Evolutionary conservation across 2,797 vertebrate species (phyloP), one percentile per base, ranked within the genome.

Genomic region (Borostomias antarcticus): DNA sequence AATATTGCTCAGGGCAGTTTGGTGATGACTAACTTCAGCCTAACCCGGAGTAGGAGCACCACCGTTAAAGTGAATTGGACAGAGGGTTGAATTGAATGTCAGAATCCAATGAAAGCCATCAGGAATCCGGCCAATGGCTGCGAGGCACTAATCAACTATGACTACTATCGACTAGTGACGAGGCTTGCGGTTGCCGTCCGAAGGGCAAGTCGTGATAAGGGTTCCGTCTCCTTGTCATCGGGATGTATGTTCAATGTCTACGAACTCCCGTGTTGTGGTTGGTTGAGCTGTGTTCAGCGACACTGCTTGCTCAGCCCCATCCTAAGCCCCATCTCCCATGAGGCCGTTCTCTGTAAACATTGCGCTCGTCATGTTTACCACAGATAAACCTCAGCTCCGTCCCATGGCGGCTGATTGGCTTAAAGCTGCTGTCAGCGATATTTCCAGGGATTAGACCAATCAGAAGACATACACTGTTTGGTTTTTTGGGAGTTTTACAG

Each of bases 1-100:
- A 58, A 23, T 33, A 25, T 33, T 67, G 62, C 57, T 17, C 58
- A 13, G 66, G 63, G 67, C 66, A 67, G 78, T 84, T 82, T 35
- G 81, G 79, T 81, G 81, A 53, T 68, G 74, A 73, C 70, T 80
- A 72, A 85, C 76, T 81, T 72, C 58, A 75, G 72, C 70, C 35
- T 19, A 19, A n/a, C n/a, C n/a, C n/a, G 77, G 80, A 67, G 82
- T 80, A 84, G 52, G 58, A 26, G 62, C 19, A 13, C 5, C 29
- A 78, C 74, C 85, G 79, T 86, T 76, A 87, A 78, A 84, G 74
- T 77, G 60, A 45, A 52, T 59, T 53, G 73, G 84, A 85, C 84
- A 83, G 71, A 5, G 23, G 72, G 60, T 62, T 77, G 25, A 82
- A 88, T 80, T 26, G 19, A 75, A 82, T 59, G 69, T 74, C 60